A percentile compares a stretch with the other conserved stretches of the same genome.
Conservation (phyloP, 2,113 vertebrate genomes). For the Micronycteris hirsuta region DNA sequence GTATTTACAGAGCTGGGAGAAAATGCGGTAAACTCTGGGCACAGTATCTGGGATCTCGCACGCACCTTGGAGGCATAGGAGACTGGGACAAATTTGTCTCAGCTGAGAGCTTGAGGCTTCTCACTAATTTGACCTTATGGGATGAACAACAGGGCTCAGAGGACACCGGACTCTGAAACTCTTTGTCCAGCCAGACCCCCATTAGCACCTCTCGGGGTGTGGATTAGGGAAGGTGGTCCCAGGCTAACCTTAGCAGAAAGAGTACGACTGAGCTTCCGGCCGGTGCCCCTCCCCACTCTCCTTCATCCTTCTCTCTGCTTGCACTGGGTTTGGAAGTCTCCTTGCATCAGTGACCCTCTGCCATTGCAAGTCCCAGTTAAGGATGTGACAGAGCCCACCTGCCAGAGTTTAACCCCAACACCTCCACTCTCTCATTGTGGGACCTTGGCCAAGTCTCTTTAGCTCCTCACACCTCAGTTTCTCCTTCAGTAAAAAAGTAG, state of each 20-base stretch:
- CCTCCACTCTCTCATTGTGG: not conserved
- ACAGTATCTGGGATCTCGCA: constrained; percentile 13
- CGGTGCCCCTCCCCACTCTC: fast-evolving
- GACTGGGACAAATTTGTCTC: not conserved
- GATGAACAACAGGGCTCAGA: constrained; percentile 13
- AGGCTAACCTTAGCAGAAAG: not conserved
- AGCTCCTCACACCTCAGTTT: not conserved
- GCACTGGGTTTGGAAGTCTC: not conserved
- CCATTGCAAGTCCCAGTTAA: not conserved
- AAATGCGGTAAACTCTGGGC: not conserved
- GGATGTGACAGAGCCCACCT: not conserved
- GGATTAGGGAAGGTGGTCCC: not conserved
- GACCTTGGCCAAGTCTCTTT: not conserved
- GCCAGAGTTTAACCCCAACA: not conserved
- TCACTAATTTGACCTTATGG: constrained; percentile 25
- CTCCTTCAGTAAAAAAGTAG: not conserved
- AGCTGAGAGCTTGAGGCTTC: not conserved
- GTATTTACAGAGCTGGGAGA: constrained; percentile 47
- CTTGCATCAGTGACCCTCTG: not conserved
- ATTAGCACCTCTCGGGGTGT: not conserved
- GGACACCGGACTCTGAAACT: not conserved
- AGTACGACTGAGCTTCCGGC: not conserved
- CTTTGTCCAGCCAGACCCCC: not conserved
- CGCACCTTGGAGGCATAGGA: fast-evolving
- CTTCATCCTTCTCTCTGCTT: not conserved